These are phyloP conservation scores for Mesaphorura yosii DNA, from an alignment of 1,140 invertebrate species.

Conservation along the genomic window DNA sequence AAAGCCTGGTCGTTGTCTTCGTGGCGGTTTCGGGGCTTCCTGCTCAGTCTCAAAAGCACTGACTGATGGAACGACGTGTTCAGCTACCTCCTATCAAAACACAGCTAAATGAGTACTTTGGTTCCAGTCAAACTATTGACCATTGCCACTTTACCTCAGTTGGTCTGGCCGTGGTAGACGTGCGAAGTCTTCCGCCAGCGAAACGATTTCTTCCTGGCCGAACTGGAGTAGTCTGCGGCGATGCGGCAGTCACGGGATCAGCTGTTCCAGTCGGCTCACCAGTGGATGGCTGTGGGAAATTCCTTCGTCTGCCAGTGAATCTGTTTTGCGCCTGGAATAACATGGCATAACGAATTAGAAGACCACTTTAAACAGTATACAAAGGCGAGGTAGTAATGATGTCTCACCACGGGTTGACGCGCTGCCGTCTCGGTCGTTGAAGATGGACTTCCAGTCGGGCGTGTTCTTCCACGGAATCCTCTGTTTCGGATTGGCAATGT, in stretches of 20 bases:
- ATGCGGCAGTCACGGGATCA: background rate
- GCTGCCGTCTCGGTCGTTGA: background rate
- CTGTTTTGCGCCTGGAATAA: slow-evolving; percentile 14
- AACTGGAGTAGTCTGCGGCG: background rate
- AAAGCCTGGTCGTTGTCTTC: slow-evolving; percentile 6
- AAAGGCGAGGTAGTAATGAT: background rate
- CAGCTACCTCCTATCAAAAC: slow-evolving; percentile 4
- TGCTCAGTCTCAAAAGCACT: background rate
- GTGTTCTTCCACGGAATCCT: background rate
- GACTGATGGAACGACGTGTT: too few relatives aligned
- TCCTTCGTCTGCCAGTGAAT: slow-evolving; percentile 18
- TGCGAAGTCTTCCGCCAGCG: slow-evolving; percentile 14
- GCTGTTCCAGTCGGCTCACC: background rate
- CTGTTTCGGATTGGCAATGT: background rate
- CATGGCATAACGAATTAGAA: too few relatives aligned
- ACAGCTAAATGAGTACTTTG: too few relatives aligned
- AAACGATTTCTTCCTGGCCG: slow-evolving; percentile 20
- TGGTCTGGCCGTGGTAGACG: slow-evolving; percentile 22
- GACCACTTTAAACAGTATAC: background rate
- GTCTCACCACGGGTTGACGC: background rate
- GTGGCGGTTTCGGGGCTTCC: background rate
- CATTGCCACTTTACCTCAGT: slow-evolving; percentile 3
- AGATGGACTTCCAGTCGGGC: background rate
- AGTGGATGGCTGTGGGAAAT: background rate
- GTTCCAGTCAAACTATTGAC: too few relatives aligned